phyloP scores from a whole-genome alignment of 2,888 invertebrate genomes.

The Himalopsyche japonica region DNA sequence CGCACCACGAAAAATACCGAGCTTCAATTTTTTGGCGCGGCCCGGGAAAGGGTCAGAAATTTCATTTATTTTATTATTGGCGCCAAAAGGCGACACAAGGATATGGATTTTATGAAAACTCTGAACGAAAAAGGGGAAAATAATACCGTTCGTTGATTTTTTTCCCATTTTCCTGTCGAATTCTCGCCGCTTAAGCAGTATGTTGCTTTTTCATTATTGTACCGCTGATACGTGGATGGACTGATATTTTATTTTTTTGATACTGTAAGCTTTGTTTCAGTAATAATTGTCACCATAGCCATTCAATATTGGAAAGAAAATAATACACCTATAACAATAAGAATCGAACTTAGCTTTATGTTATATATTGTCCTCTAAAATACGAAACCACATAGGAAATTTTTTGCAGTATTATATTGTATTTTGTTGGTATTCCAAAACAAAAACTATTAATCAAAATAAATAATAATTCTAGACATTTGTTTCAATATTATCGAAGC shows the following conservation, averaged over 20 bases:
- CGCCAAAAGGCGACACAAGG: background rate
- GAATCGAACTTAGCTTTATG: no score
- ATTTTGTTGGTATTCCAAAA: no score
- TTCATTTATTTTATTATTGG: conserved; percentile 1
- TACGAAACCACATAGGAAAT: no score
- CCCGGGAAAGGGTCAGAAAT: background rate
- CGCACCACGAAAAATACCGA: background rate
- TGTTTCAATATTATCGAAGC: no score
- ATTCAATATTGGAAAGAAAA: no score
- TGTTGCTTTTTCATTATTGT: background rate
- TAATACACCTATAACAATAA: no score
- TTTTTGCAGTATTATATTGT: no score
- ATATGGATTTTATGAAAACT: background rate
- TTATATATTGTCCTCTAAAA: no score
- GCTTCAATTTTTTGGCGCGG: background rate
- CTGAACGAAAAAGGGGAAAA: background rate
- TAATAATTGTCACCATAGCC: no score
- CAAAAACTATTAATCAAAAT: no score
- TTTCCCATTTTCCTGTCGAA: background rate
- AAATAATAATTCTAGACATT: no score
- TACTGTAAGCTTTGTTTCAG: no score
- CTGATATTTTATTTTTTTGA: background rate
- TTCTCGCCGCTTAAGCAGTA: background rate
- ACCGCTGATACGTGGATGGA: background rate
- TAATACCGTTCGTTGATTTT: background rate